phyloP scores from a whole-genome alignment of 2,888 invertebrate genomes.

The Oeneis ivallda region DNA sequence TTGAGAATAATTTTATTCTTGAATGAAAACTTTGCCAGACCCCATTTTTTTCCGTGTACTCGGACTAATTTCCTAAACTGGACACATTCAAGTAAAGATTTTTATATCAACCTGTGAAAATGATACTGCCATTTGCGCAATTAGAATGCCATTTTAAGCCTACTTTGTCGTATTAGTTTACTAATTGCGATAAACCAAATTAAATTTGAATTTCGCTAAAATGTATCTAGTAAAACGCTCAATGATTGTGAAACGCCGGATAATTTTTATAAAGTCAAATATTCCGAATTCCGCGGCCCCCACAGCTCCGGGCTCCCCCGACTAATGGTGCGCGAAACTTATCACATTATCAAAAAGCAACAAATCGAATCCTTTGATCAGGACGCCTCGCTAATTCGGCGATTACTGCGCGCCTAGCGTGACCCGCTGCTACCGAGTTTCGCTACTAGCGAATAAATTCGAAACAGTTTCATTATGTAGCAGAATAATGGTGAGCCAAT shows the following conservation, averaged over 20 bases:
- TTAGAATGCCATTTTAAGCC: too few species aligned
- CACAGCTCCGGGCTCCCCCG: constrained; percentile 41
- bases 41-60: too few species aligned
- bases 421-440: constrained; percentile 19
- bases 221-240: neutral
- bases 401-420: constrained; percentile 58
- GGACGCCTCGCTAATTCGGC: constrained; percentile 70
- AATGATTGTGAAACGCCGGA: neutral
- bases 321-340: constrained; percentile 75
- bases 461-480: neutral
- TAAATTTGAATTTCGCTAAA: too few species aligned
- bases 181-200: too few species aligned
- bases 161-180: too few species aligned
- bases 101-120: too few species aligned
- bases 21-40: too few species aligned
- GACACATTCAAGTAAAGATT: too few species aligned
- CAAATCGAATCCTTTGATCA: constrained; percentile 79
- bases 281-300: neutral
- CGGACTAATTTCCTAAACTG: too few species aligned
- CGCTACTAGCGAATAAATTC: neutral
- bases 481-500: neutral
- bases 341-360: constrained; percentile 79
- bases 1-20: too few species aligned
- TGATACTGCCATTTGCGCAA: too few species aligned
- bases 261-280: neutral